A percentile compares a stretch with the other conserved stretches of the same genome.
Conservation (phyloP, 2,888 invertebrate genomes). For the Stenurella melanura region DNA sequence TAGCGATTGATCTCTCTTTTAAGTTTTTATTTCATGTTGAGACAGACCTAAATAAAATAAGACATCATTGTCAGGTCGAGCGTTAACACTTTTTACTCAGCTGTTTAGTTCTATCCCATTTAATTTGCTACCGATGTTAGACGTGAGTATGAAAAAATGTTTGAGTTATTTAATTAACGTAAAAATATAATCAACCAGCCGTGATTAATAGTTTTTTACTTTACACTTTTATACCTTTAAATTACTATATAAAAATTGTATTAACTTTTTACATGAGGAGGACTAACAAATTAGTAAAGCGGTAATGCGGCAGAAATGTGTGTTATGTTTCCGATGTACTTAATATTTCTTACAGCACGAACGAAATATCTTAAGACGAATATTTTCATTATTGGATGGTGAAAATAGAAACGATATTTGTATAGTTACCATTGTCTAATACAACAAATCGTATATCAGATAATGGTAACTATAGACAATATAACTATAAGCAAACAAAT, state of each 20-base stretch:
- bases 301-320: neutral
- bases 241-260: constrained; percentile 4
- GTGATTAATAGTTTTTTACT: constrained; percentile 14
- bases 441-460: too few relatives aligned
- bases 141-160: constrained; percentile 12
- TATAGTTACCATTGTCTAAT: too few relatives aligned
- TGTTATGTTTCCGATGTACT: neutral
- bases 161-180: constrained; percentile 13
- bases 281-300: neutral
- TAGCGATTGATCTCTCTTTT: constrained; percentile 46
- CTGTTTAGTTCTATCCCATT: constrained; percentile 21
- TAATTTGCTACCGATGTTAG: constrained; percentile 16
- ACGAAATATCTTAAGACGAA: too few relatives aligned
- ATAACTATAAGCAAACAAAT: too few relatives aligned
- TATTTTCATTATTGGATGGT: too few relatives aligned
- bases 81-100: constrained; percentile 11
- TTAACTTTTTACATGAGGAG: neutral
- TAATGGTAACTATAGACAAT: too few relatives aligned
- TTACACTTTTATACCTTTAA: neutral
- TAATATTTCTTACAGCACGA: too few relatives aligned
- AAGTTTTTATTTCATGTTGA: constrained; percentile 32
- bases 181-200: constrained; percentile 2
- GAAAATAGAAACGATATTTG: too few relatives aligned
- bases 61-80: constrained; percentile 29
- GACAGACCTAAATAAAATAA: constrained; percentile 34